Evolutionary conservation across 2,888 invertebrate species (phyloP).

Genomic region (Tipula lateralis): DNA sequence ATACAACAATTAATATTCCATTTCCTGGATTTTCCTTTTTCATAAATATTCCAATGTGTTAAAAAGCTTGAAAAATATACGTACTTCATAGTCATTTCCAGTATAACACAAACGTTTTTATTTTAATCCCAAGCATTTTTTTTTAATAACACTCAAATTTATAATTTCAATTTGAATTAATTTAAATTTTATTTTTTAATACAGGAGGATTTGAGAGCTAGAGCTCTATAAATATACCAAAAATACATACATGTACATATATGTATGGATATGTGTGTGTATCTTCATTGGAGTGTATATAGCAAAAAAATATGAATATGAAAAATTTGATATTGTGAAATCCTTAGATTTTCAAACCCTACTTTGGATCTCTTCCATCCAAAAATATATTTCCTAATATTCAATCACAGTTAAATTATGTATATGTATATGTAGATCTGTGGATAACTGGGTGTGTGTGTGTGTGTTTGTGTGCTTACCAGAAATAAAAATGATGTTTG

Average conservation of each 20-base stretch:
- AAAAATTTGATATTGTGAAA: not conserved
- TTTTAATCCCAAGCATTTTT: not conserved
- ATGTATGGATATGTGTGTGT: not conserved
- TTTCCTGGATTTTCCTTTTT: not conserved
- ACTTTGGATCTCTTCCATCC: not conserved
- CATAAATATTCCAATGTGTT: not conserved
- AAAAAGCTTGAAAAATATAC: not conserved
- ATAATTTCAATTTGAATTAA: not conserved
- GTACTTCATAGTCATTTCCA: not conserved
- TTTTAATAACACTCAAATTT: not conserved
- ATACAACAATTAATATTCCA: not conserved
- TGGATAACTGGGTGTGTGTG: not conserved
- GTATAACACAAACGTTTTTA: not conserved
- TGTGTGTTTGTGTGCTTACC: not conserved
- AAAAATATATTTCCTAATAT: not conserved
- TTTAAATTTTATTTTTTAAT: not conserved
- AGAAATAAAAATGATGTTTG: not conserved
- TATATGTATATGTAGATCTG: not conserved
- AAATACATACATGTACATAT: no score
- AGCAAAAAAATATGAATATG: not conserved
- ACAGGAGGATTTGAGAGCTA: not conserved
- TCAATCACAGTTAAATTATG: not conserved
- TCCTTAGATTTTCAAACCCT: no score
- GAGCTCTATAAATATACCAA: not conserved
- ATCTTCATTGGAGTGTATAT: not conserved